Evolutionary conservation across 35 echinoderm and acorn worm species (phyloP), one percentile per base, ranked within the genome.

Genomic region (Eucidaris tribuloides): DNA sequence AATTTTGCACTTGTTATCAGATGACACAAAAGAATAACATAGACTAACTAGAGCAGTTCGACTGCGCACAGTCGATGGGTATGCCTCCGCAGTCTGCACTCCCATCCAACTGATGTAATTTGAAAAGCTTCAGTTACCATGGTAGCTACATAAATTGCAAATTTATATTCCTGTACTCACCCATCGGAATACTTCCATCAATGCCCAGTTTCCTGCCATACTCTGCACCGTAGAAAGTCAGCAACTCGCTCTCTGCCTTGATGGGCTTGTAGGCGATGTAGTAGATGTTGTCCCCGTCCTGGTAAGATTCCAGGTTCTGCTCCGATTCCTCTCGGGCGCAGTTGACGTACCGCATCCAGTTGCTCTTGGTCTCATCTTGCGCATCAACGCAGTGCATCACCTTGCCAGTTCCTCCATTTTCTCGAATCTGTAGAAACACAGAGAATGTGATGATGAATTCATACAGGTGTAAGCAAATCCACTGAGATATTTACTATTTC

Each of bases 311-410:
- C 29, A 86, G 36, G 41, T 86, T 86, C 65, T 86, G 84, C 25
- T 86, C 84, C 20, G 24, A 7, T 78, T 86, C 84, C 37, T 86
- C 62, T 15, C 68, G 32, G 55, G 68, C 84, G 43, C 84, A 86
- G 70, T 86, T 86, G 14, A 86, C 84, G 28, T 58, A 86, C 35
- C 84, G 71, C 84, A 86, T 86, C 84, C 84, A 86, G 52, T 86
- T 86, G 54, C 65, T 38, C 29, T 86, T 86, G 34, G 33, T 60
- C 45, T 86, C 70, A 36, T 86, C 50, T 28, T 62, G 15, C 18
- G 65, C 84, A 86, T 86, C 84, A 0, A 83, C 27, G 29, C 58
- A 83, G 50, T 83, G 80, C 24, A 56, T 61, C 25, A 86, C 33
- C 13, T 58, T 43, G 13, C 80, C 62, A 64, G 37, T 18, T 42